Evolutionary conservation across 2,888 invertebrate species (phyloP).

Genomic region (Hylaea fasciaria): DNA sequence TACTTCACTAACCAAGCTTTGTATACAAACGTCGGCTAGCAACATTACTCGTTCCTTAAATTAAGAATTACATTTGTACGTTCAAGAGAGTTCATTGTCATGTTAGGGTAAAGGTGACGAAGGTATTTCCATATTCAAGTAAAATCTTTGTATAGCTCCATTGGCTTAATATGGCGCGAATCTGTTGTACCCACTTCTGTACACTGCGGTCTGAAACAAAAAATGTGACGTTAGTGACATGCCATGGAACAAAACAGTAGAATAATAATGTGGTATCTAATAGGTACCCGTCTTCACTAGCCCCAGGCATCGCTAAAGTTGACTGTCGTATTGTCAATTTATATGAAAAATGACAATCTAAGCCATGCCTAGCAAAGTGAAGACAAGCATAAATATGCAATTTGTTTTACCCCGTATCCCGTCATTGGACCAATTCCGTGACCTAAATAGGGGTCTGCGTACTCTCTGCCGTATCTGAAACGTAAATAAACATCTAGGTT

Average conservation of each 20-base stretch:
- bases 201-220: constrained; percentile 92
- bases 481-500: background rate
- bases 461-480: constrained; percentile 94
- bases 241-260: too few species aligned
- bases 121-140: constrained; percentile 79
- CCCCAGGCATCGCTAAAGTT: too few species aligned
- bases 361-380: too few species aligned
- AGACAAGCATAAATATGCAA: background rate
- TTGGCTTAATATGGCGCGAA: constrained; percentile 94
- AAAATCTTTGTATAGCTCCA: constrained; percentile 71
- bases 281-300: too few species aligned
- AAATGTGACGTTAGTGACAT: background rate
- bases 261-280: too few species aligned
- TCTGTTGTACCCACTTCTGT: constrained; percentile 97
- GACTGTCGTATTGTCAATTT: too few species aligned
- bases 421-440: constrained; percentile 98
- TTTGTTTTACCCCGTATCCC: constrained; percentile 95
- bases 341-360: too few species aligned
- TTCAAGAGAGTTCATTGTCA: constrained; percentile 85
- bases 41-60: constrained; percentile 77
- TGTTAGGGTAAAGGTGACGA: constrained; percentile 75
- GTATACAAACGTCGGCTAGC: constrained; percentile 76
- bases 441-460: constrained; percentile 96
- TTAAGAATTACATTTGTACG: constrained; percentile 80
- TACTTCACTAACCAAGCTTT: constrained; percentile 69